phyloP scores from a whole-genome alignment of 2,888 invertebrate genomes.

The Torymus aiolomorphi region DNA sequence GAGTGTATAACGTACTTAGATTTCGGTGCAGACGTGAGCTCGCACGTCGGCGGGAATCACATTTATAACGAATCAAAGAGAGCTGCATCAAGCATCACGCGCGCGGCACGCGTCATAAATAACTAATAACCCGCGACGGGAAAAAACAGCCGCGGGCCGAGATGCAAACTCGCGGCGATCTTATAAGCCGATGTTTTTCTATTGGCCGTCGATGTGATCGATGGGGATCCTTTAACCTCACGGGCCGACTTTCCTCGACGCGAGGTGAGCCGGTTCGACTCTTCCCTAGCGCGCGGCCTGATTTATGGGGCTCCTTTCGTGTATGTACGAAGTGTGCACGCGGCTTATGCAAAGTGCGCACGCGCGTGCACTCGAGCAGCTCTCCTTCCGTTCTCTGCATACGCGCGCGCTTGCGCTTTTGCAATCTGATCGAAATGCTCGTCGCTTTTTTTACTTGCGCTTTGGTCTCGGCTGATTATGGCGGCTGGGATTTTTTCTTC shows the following conservation, averaged over 20 bases:
- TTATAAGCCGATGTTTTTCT: not conserved
- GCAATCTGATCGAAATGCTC: too few relatives aligned
- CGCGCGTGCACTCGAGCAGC: not conserved
- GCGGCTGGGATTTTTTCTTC: too few relatives aligned
- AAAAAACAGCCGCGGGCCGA: too few relatives aligned
- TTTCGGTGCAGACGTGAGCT: not conserved
- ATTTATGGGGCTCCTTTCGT: not conserved
- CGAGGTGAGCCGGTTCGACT: too few relatives aligned
- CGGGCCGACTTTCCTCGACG: not conserved
- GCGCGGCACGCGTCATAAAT: constrained; percentile 24
- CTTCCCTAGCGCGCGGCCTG: not conserved
- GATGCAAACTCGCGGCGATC: too few relatives aligned
- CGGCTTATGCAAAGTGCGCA: too few relatives aligned
- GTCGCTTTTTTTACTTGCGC: too few relatives aligned
- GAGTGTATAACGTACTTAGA: not conserved
- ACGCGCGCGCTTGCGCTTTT: too few relatives aligned
- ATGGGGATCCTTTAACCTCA: constrained; percentile 22
- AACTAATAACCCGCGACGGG: constrained; percentile 26
- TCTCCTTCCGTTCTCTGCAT: too few relatives aligned
- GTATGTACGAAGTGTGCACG: not conserved
- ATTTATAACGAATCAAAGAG: constrained; percentile 15
- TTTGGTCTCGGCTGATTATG: too few relatives aligned
- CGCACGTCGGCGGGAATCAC: not conserved
- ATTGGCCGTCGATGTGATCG: constrained; percentile 6
- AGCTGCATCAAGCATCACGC: not conserved